phyloP scores from a whole-genome alignment of 2,888 invertebrate genomes.

The Endotricha flammealis region DNA sequence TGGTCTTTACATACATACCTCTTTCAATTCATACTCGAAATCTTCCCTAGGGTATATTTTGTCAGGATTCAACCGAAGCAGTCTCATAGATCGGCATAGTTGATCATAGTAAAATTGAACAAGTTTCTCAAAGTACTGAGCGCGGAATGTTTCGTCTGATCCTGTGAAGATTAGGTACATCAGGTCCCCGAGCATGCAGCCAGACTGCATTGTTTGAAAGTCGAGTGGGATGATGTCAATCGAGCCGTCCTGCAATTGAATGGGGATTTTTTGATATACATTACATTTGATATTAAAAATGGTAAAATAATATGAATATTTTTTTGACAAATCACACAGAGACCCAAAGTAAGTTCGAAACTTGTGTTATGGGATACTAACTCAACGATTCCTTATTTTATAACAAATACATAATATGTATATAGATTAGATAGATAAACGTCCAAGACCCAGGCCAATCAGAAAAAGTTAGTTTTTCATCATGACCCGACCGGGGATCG shows the following conservation, averaged over 20 bases:
- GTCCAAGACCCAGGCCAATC: too few species aligned
- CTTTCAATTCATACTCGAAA: conserved; percentile 15
- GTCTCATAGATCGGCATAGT: conserved; percentile 13
- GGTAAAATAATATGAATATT: too few species aligned
- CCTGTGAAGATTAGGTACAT: conserved; percentile 15
- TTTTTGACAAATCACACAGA: too few species aligned
- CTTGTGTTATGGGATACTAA: too few species aligned
- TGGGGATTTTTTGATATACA: not conserved
- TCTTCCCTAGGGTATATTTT: conserved; percentile 13
- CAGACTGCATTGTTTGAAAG: conserved; percentile 14
- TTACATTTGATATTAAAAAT: too few species aligned
- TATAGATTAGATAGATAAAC: too few species aligned
- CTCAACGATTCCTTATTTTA: too few species aligned
- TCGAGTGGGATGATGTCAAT: conserved; percentile 13
- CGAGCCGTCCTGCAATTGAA: conserved; percentile 12
- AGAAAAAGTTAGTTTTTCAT: too few species aligned
- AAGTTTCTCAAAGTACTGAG: conserved; percentile 22
- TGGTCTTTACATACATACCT: conserved; percentile 9
- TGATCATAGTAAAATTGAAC: conserved; percentile 30
- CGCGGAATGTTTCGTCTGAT: conserved; percentile 13
- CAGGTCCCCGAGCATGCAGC: conserved; percentile 10
- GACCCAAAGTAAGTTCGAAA: too few species aligned
- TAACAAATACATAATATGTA: too few species aligned
- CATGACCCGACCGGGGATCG: too few species aligned
- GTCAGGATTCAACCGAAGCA: conserved; percentile 12